These are phyloP conservation scores for Plodia interpunctella DNA, from an alignment of 1,140 invertebrate genomes.

Conservation along the genomic window DNA sequence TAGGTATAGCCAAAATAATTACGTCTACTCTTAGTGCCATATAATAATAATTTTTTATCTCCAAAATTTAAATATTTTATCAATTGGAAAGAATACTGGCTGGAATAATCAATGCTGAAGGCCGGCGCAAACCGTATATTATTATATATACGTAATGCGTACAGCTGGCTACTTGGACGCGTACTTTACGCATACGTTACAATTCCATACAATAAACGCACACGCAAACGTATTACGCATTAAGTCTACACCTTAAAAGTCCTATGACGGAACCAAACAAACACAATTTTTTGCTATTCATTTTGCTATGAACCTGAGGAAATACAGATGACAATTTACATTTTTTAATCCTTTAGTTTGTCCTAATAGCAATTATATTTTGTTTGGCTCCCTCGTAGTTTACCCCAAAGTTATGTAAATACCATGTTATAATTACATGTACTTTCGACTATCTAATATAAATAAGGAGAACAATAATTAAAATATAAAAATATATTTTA, in stretches of 20 bases:
- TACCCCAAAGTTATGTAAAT: slow-evolving; percentile 46
- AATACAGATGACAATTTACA: not conserved
- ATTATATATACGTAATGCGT: too few relatives aligned
- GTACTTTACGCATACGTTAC: too few relatives aligned
- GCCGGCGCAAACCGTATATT: too few relatives aligned
- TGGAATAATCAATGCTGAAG: not conserved
- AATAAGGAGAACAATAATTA: slow-evolving; percentile 76
- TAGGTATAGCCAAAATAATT: slow-evolving; percentile 49
- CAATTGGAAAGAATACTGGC: not conserved
- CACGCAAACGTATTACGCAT: too few relatives aligned
- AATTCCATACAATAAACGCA: too few relatives aligned
- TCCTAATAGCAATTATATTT: too few relatives aligned
- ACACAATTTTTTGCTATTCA: not conserved
- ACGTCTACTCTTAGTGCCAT: slow-evolving; percentile 44
- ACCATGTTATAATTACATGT: slow-evolving; percentile 64
- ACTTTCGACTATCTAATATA: slow-evolving; percentile 60
- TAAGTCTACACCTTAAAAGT: too few relatives aligned
- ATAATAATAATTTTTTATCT: slow-evolving; percentile 53
- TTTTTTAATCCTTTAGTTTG: too few relatives aligned
- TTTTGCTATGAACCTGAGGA: too few relatives aligned
- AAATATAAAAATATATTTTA: slow-evolving; percentile 72
- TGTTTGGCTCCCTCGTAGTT: slow-evolving; percentile 8
- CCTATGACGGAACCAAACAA: not conserved
- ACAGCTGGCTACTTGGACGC: too few relatives aligned
- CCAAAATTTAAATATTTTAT: slow-evolving; percentile 27